phyloP scores from a whole-genome alignment of 2,113 vertebrate species.

The Seriola aureovittata region DNA sequence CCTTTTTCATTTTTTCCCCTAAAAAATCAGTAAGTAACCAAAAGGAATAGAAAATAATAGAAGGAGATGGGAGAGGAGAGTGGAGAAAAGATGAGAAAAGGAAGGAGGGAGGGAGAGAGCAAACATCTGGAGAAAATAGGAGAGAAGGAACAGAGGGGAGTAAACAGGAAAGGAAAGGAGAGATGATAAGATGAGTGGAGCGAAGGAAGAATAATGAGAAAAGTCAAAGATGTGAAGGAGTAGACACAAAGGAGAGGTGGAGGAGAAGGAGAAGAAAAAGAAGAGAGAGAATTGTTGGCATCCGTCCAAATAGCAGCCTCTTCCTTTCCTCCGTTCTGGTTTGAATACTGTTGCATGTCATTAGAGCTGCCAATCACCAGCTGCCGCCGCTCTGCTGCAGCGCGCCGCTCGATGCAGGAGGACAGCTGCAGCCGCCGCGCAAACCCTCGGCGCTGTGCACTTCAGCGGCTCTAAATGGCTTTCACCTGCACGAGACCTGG shows the following conservation, averaged over 20 bases:
- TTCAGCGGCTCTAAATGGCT: not conserved
- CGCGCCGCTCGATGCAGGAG: conserved; percentile 41
- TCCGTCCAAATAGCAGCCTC: conserved; percentile 52
- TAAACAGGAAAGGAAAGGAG: not conserved
- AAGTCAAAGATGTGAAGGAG: not conserved
- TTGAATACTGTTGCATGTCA: conserved; percentile 65
- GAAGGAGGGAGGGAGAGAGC: not conserved
- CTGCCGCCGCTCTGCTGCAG: conserved; percentile 58
- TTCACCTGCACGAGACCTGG: not conserved
- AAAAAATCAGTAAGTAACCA: not conserved
- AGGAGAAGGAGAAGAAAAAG: conserved; percentile 18
- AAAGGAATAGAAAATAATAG: not conserved
- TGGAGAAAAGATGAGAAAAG: not conserved
- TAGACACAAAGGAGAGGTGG: conserved; percentile 46
- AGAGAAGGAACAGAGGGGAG: not conserved
- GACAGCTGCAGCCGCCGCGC: conserved; percentile 45
- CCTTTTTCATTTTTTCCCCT: not conserved
- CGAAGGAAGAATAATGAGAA: not conserved
- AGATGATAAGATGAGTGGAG: not conserved
- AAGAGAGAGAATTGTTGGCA: conserved; percentile 45
- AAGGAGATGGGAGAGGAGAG: not conserved
- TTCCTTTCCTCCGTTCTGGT: conserved; percentile 52
- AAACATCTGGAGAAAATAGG: not conserved
- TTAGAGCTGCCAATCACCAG: conserved; percentile 73
- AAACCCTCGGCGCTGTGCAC: conserved; percentile 6